Evolutionary conservation across 1,140 invertebrate species (phyloP), one percentile per base, ranked within the genome.

Genomic region (Tetraneura akinire): DNA sequence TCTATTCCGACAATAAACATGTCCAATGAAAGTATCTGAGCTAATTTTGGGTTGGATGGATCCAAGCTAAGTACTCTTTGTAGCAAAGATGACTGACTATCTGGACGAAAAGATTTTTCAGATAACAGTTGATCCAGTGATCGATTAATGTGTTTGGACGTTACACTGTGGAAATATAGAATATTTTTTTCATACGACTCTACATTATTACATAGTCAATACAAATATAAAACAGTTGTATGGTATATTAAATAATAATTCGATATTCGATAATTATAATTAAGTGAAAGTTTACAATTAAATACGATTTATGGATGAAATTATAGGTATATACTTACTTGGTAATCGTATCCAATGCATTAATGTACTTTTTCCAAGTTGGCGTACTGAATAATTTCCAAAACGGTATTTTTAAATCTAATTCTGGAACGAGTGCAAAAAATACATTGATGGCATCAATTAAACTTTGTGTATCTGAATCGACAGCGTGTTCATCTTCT

Each of bases 1-100:
- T 94, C 93, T 11, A 96, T 92, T 8, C 94, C 94, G 66, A 96
- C 94, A n/a, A 94, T 85, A 80, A 96, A 90, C 80, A 96, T 86
- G 86, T 96, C 94, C 55, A 95, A 84, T 0, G 93, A 92, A 21
- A 96, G 86, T 55, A 94, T 90, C 10, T 90, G 89, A 4, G 94
- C 91, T 62, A 94, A 88, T 84, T 91, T 91, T 51, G 81, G 89
- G 87, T 84, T 92, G 89, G 21, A 88, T 87, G 51, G 89, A 62
- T 84, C 90, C 82, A 90, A 84, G 82, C 88, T 78, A 55, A 90
- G 82, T 84, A 92, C 87, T 85, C 88, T 84, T 87, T 92, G 89
- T 16, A 92, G 86, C 51, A 92, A 87, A 0, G 90, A 92, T 11
- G 89, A 86, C 74, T 90, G 86, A 42, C 84, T 84, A 81, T 87